Evolutionary conservation across 2,113 vertebrate species (phyloP).

Genomic region (Mirounga angustirostris): DNA sequence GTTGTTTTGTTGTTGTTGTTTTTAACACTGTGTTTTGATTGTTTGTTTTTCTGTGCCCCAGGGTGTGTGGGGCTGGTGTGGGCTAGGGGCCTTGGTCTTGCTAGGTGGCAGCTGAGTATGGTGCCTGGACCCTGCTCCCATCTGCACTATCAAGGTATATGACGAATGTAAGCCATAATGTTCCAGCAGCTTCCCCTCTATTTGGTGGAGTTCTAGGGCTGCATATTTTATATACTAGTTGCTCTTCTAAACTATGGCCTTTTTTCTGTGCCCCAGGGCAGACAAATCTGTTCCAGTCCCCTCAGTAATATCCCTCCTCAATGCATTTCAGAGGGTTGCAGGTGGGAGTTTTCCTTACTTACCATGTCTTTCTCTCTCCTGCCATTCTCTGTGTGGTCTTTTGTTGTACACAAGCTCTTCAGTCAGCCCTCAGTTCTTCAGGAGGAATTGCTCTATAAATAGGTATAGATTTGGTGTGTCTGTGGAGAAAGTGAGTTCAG

Average conservation of each 20-base stretch:
- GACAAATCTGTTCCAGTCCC: neutral
- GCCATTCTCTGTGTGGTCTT: neutral
- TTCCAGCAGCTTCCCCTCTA: neutral
- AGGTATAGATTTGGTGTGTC: neutral
- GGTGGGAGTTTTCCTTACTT: neutral
- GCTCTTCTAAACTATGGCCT: neutral
- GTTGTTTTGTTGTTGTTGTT: neutral
- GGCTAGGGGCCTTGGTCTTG: neutral
- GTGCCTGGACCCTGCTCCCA: neutral
- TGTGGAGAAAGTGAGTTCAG: neutral
- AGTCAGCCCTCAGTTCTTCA: neutral
- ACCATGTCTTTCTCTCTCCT: neutral
- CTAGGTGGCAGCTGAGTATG: neutral
- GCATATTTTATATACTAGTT: neutral
- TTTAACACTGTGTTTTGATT: neutral
- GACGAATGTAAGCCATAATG: neutral
- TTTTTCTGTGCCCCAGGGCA: neutral
- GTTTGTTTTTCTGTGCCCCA: neutral
- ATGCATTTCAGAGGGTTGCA: neutral
- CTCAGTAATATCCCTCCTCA: neutral
- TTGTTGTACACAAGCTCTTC: neutral
- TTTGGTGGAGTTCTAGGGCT: neutral
- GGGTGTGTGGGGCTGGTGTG: neutral
- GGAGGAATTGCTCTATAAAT: neutral
- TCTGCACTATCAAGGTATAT: neutral